Evolutionary conservation across 2,113 vertebrate species (phyloP), one percentile per base, ranked within the genome.

Genomic region (Esox niger): DNA sequence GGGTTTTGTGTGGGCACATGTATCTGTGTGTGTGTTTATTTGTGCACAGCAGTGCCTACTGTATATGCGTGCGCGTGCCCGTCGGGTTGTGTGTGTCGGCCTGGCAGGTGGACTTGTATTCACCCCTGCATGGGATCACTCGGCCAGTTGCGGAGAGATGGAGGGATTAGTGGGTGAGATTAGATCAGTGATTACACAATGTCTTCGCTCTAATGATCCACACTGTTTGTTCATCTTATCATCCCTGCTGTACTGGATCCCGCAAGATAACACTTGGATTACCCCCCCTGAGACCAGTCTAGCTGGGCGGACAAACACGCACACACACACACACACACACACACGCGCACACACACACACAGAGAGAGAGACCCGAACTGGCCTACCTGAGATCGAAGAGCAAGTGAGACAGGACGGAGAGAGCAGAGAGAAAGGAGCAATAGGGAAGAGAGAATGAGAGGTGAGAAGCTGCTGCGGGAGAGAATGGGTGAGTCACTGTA

Each of bases 221-320:
- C 79, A 85, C 88, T 91, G 90, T 92, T 91, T 92, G 89, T 87
- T 91, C 90, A 82, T 89, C 86, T 91, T 92, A 92, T 92, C 91
- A 80, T 84, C 81, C 73, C 76, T 54, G 75, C 81, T 70, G 88
- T 89, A 91, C 88, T 81, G 82, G 85, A 89, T 88, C 86, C 82
- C 81, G 85, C 56, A 82, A 87, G 88, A 90, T 89, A 87, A 87
- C 86, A 71, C 61, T 64, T 49, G 72, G 77, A 86, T 87, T 82
- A 87, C 75, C 27, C 66, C 66, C 79, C 69, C 17, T 3, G 59
- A 31, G 31, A 3, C 17, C 30, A 61, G 31, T 17, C 21, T 33
- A 20, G 59, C 17, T 23, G n/a, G 31, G 59, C 35, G 59, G n/a
- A 47, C 70, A 47, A 61, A n/a, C 9, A 17, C 27, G 21, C 15